Evolutionary conservation across 2,113 vertebrate genomes (phyloP).

Genomic region (Sander vitreus): DNA sequence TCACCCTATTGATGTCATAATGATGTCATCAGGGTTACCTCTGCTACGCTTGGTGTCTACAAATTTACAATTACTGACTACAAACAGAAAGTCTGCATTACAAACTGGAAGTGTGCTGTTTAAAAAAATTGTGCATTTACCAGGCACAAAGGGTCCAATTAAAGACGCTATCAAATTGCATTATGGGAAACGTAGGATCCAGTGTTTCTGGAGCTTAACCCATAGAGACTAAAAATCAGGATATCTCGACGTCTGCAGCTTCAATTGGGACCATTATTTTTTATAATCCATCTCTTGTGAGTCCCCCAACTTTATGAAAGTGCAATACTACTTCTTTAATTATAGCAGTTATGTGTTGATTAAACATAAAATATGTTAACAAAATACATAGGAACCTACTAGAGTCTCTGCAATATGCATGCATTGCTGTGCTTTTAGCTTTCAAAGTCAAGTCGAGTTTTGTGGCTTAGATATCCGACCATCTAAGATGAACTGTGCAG

Average conservation of each 20-base stretch:
- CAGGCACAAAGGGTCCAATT: neutral
- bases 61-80: neutral
- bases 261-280: slow-evolving; percentile 3
- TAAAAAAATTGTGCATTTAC: neutral
- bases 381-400: slow-evolving; percentile 13
- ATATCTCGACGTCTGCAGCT: neutral
- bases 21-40: slow-evolving; percentile 33
- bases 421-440: slow-evolving; percentile 20
- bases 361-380: no score
- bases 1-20: neutral
- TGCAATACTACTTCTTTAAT: slow-evolving; percentile 5
- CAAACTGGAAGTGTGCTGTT: neutral
- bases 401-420: slow-evolving; percentile 20
- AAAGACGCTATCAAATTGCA: neutral
- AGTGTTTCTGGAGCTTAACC: neutral
- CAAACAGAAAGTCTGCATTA: neutral
- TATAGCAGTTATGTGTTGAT: neutral
- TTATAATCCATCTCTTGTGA: neutral
- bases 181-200: slow-evolving; percentile 4
- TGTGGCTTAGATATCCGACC: slow-evolving; percentile 13
- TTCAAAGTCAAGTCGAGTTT: slow-evolving; percentile 3
- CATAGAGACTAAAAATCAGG: neutral
- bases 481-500: slow-evolving; percentile 29
- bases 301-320: neutral
- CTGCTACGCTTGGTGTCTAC: neutral